Evolutionary conservation across 2,113 vertebrate species (phyloP).

Genomic region (Cathartes aura): DNA sequence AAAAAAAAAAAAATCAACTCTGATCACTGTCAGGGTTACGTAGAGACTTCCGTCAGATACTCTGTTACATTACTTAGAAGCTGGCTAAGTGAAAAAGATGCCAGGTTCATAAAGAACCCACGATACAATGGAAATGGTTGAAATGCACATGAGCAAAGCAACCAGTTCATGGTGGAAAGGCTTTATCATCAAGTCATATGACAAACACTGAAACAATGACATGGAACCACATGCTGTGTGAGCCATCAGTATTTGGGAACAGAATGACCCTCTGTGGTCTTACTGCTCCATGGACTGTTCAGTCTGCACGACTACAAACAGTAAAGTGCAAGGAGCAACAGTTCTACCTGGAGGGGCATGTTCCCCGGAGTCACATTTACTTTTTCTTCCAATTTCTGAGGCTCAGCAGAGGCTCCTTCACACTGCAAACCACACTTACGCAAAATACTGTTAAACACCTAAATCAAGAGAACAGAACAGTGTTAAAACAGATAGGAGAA

Average conservation of each 20-base stretch:
- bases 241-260: background rate
- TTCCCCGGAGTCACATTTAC: conserved; percentile 77
- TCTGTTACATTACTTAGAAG: background rate
- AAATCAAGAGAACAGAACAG: background rate
- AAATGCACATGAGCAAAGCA: rapidly evolving
- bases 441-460: conserved; percentile 91
- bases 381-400: conserved; percentile 86
- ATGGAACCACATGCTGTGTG: background rate
- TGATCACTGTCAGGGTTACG: background rate
- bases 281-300: background rate
- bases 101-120: background rate
- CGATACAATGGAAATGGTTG: rapidly evolving
- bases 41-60: background rate
- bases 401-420: conserved; percentile 80
- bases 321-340: background rate
- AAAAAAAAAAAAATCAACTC: background rate
- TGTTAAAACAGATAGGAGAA: background rate
- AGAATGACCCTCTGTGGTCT: background rate
- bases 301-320: background rate
- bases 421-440: conserved; percentile 86
- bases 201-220: background rate
- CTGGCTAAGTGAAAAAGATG: background rate
- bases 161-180: background rate
- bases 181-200: background rate
- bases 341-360: conserved; percentile 87